These are phyloP conservation scores for Chamaea fasciata DNA, from an alignment of 2,113 vertebrate genomes.

Conservation along the genomic window DNA sequence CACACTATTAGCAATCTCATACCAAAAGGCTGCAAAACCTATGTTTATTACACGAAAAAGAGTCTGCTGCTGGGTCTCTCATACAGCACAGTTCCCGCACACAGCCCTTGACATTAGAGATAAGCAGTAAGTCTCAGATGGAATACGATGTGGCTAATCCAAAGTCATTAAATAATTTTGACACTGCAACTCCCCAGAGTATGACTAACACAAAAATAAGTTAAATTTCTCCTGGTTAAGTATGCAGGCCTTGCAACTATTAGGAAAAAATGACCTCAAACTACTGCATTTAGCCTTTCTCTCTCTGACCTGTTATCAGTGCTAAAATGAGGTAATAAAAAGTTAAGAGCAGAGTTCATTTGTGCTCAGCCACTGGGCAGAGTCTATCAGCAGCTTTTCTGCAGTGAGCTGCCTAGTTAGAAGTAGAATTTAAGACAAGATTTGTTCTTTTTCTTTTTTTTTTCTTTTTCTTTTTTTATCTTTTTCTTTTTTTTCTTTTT, in stretches of 20 bases:
- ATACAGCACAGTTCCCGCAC: not conserved
- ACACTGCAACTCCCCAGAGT: not conserved
- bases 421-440: not conserved
- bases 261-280: not conserved
- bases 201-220: not conserved
- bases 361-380: not conserved
- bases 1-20: not conserved
- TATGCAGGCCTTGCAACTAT: not conserved
- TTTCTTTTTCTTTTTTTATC: not conserved
- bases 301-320: not conserved
- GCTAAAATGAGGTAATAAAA: not conserved
- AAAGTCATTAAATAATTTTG: not conserved
- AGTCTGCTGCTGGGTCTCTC: not conserved
- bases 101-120: not conserved
- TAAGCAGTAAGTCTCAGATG: not conserved
- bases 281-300: not conserved
- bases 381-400: not conserved
- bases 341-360: not conserved
- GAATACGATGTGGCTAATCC: not conserved
- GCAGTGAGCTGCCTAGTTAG: not conserved
- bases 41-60: not conserved
- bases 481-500: no score
- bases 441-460: no score
- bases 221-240: not conserved
- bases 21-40: not conserved